Evolutionary conservation across 1,140 invertebrate species (phyloP).

Genomic region (Apis mellifera): DNA sequence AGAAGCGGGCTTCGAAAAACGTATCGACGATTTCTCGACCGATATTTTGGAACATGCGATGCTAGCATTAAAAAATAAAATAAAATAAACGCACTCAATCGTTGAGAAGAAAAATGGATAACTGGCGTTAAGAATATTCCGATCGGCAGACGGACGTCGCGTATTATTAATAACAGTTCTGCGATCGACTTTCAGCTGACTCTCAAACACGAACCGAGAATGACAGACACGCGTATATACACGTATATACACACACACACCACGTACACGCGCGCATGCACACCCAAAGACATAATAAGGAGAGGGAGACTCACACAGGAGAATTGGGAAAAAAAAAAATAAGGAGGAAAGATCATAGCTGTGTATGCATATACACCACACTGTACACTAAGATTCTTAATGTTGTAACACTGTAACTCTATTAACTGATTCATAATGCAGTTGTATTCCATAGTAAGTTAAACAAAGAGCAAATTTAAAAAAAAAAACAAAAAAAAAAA

Average conservation of each 20-base stretch:
- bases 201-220: slow-evolving; percentile 20
- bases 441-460: slow-evolving; percentile 73
- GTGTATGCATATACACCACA: slow-evolving; percentile 35
- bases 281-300: too few relatives aligned
- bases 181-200: slow-evolving; percentile 4
- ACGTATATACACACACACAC: neutral
- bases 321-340: neutral
- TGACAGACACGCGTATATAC: slow-evolving; percentile 37
- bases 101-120: slow-evolving; percentile 11
- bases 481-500: slow-evolving; percentile 14
- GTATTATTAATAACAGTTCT: neutral
- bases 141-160: neutral
- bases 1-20: slow-evolving; percentile 4
- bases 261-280: neutral
- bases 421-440: slow-evolving; percentile 74
- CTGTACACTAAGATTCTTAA: slow-evolving; percentile 72
- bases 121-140: neutral
- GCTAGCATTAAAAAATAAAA: slow-evolving; percentile 49
- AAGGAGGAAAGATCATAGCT: neutral
- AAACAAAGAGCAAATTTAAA: slow-evolving; percentile 16
- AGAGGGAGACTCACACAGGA: neutral
- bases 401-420: slow-evolving; percentile 78
- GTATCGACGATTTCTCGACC: neutral
- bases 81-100: slow-evolving; percentile 26
- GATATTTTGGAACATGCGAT: slow-evolving; percentile 45